Evolutionary conservation across 2,113 vertebrate genomes (phyloP).

Genomic region (Salvelinus namaycush): DNA sequence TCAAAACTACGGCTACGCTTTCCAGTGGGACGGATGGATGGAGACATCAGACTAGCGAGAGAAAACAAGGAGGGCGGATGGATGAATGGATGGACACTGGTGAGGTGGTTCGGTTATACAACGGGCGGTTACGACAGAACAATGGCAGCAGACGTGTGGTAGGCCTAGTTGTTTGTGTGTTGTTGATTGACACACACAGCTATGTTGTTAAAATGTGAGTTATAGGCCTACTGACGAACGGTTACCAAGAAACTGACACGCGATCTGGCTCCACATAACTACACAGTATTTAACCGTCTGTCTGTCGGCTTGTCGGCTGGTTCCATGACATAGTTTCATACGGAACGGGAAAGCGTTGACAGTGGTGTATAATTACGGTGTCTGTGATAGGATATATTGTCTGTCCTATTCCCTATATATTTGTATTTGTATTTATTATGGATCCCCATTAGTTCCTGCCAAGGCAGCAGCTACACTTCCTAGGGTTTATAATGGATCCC

Average conservation of each 20-base stretch:
- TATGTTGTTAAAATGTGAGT: slow-evolving; percentile 23
- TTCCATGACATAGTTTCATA: slow-evolving; percentile 37
- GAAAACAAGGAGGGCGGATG: background rate
- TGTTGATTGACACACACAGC: slow-evolving; percentile 32
- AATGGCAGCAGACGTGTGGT: slow-evolving; percentile 12
- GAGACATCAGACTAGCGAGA: slow-evolving; percentile 42
- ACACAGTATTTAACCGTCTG: slow-evolving; percentile 34
- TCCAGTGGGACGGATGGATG: slow-evolving; percentile 30
- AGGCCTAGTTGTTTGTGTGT: slow-evolving; percentile 3
- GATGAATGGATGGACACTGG: background rate
- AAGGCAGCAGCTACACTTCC: no score
- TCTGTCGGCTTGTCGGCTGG: slow-evolving; percentile 10
- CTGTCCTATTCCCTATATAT: no score
- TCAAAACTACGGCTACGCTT: slow-evolving; percentile 49
- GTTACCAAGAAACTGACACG: slow-evolving; percentile 38
- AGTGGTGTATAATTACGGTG: background rate
- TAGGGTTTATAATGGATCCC: no score
- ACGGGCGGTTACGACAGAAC: slow-evolving; percentile 31
- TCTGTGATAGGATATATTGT: background rate
- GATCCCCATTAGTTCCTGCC: no score
- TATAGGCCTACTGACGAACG: slow-evolving; percentile 23
- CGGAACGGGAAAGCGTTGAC: background rate
- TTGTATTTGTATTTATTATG: no score
- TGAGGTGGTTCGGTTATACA: slow-evolving; percentile 36
- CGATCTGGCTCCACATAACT: slow-evolving; percentile 27